Conservation (phyloP, 2,888 invertebrate species). For the Trypoxylon attenuatum region DNA sequence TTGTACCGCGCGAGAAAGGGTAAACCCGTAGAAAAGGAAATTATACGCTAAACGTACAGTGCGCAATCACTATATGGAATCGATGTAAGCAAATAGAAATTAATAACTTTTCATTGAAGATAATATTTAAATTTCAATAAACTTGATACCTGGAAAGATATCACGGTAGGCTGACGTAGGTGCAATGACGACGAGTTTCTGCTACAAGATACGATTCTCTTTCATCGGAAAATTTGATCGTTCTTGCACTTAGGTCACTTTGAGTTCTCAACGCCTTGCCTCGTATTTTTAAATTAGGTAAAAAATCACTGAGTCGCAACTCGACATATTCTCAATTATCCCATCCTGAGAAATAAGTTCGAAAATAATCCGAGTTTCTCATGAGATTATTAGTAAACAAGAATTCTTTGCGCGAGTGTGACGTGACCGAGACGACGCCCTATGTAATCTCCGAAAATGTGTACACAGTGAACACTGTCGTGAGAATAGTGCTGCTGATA, state of each 20-base stretch:
- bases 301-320: too few species aligned
- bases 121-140: constrained; percentile 72
- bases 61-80: constrained; percentile 69
- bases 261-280: not conserved
- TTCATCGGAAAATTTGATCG: not conserved
- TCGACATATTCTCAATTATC: too few species aligned
- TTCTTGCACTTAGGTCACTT: not conserved
- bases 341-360: too few species aligned
- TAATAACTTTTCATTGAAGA: constrained; percentile 70
- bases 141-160: constrained; percentile 74
- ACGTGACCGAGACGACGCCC: too few species aligned
- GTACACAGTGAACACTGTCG: too few species aligned
- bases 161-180: constrained; percentile 64
- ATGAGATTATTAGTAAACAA: too few species aligned
- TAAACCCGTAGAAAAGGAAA: constrained; percentile 40
- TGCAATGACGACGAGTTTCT: constrained; percentile 30
- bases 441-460: too few species aligned
- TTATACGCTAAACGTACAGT: constrained; percentile 62
- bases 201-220: constrained; percentile 9
- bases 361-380: too few species aligned
- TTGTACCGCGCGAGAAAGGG: too few species aligned
- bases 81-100: constrained; percentile 71
- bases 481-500: too few species aligned
- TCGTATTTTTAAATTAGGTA: too few species aligned
- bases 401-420: too few species aligned